Percentiles rank a stretch among this genome's conserved stretches.
Conservation (phyloP, 2,797 vertebrate genomes). For the Furcifer pardalis region DNA sequence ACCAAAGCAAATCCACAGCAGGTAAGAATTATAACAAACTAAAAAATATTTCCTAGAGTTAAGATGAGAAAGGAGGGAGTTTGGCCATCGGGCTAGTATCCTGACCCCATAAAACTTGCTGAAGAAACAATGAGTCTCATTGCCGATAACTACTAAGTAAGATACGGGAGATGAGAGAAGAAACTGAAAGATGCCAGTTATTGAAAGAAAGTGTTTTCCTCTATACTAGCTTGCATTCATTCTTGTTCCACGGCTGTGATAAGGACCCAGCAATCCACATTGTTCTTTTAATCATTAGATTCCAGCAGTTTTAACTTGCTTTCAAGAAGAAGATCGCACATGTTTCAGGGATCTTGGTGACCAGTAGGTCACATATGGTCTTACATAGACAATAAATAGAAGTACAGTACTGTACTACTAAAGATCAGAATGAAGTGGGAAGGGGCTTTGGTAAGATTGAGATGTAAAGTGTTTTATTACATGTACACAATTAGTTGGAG, state of each 20-base stretch:
- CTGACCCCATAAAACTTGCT: too few species aligned
- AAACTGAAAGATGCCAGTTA: not conserved
- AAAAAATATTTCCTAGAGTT: not conserved
- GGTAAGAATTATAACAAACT: not conserved
- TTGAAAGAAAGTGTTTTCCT: not conserved
- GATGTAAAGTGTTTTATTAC: not conserved
- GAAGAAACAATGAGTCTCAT: too few species aligned
- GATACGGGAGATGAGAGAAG: not conserved
- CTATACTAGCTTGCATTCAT: not conserved
- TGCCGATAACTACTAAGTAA: not conserved
- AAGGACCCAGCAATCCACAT: not conserved
- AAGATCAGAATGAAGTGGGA: not conserved
- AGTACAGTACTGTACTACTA: not conserved
- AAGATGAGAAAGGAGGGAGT: not conserved
- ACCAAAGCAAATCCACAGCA: not conserved
- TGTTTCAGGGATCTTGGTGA: not conserved
- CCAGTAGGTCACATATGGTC: not conserved
- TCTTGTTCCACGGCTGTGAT: not conserved
- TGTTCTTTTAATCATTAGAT: not conserved
- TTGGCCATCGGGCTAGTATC: too few species aligned
- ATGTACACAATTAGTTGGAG: not conserved
- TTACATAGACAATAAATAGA: not conserved
- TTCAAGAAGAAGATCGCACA: not conserved
- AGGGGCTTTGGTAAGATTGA: not conserved
- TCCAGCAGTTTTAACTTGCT: not conserved